Percentiles rank a stretch among this genome's conserved stretches.
Conservation (phyloP, 2,888 invertebrate genomes). For the Glomeris marginata region DNA sequence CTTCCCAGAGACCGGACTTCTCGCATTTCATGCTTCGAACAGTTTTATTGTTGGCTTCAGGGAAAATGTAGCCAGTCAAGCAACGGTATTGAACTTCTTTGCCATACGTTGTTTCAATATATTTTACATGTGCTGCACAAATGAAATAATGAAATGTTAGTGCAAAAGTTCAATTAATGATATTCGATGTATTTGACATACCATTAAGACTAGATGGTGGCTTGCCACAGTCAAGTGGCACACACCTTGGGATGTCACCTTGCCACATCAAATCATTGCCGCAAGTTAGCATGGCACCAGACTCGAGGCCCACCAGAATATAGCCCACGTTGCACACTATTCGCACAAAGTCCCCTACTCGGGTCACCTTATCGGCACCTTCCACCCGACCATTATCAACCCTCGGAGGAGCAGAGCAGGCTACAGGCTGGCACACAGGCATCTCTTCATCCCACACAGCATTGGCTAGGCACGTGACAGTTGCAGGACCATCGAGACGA, state of each 20-base stretch:
- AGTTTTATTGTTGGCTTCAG: background rate
- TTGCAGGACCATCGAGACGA: slow-evolving; percentile 8
- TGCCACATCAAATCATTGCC: slow-evolving; percentile 25
- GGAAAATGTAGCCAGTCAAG: slow-evolving; percentile 1
- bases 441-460: slow-evolving; percentile 38
- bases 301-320: background rate
- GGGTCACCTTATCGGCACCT: background rate
- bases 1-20: slow-evolving; percentile 4
- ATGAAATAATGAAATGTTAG: too few relatives aligned
- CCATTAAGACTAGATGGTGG: slow-evolving; percentile 6
- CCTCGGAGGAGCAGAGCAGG: slow-evolving; percentile 29
- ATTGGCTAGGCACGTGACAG: slow-evolving; percentile 36
- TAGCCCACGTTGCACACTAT: slow-evolving; percentile 8
- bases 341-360: slow-evolving; percentile 4
- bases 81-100: background rate
- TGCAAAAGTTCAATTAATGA: too few relatives aligned
- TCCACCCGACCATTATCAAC: slow-evolving; percentile 15
- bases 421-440: slow-evolving; percentile 32
- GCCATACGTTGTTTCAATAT: slow-evolving; percentile 6
- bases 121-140: background rate
- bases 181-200: too few relatives aligned
- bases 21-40: background rate
- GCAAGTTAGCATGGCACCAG: slow-evolving; percentile 18
- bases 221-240: slow-evolving; percentile 20
- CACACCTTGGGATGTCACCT: slow-evolving; percentile 23